These are phyloP conservation scores for Lethenteron camtschaticum DNA, from an alignment of 2,113 vertebrate species.

Conservation along the genomic window DNA sequence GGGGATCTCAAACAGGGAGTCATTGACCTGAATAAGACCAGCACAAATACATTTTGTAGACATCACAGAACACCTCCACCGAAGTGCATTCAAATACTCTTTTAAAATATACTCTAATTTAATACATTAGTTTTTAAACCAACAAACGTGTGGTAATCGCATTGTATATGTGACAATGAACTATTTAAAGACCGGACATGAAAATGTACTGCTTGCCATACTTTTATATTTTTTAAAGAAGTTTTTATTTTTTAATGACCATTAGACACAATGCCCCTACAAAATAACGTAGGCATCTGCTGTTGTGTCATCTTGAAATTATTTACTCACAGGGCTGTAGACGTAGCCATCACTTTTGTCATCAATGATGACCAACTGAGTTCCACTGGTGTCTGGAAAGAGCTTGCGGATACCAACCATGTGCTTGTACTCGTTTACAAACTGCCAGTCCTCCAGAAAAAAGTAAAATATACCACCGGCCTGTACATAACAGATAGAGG, in stretches of 20 bases:
- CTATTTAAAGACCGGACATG: too few relatives aligned
- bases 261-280: background rate
- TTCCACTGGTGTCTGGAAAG: constrained; percentile 65
- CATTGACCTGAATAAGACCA: constrained; percentile 32
- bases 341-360: constrained; percentile 77
- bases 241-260: background rate
- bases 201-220: background rate
- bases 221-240: background rate
- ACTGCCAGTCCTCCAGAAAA: constrained; percentile 74
- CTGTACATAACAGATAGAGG: constrained; percentile 19
- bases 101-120: too few relatives aligned
- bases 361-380: constrained; percentile 64
- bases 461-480: constrained; percentile 54
- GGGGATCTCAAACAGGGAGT: constrained; percentile 51
- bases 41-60: too few relatives aligned
- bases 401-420: constrained; percentile 56
- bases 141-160: too few relatives aligned
- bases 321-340: constrained; percentile 43
- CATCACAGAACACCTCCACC: too few relatives aligned
- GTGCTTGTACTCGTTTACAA: constrained; percentile 58
- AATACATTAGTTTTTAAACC: too few relatives aligned
- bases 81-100: too few relatives aligned
- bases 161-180: too few relatives aligned
- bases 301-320: background rate
- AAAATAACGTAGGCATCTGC: background rate